Evolutionary conservation across 2,113 vertebrate genomes (phyloP).

Genomic region (Pristiophorus japonicus): DNA sequence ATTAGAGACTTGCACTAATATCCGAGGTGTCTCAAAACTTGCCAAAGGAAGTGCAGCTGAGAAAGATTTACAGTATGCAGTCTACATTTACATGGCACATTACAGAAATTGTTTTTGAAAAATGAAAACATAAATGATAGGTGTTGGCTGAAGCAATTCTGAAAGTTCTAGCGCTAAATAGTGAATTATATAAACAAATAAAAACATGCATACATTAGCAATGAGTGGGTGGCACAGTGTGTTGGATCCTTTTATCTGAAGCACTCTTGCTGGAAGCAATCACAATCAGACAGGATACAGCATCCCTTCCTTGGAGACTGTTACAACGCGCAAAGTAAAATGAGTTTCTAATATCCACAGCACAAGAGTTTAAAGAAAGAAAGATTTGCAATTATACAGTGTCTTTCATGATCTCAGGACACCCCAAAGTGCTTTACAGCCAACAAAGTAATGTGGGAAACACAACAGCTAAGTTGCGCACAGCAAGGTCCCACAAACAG

Average conservation of each 20-base stretch:
- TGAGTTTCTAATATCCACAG: background rate
- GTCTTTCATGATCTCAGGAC: background rate
- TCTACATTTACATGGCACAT: background rate
- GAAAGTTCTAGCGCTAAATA: background rate
- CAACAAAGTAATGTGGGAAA: background rate
- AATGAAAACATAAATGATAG: background rate
- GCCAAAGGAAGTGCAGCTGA: background rate
- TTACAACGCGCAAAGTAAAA: background rate
- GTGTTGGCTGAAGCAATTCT: background rate
- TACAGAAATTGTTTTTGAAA: background rate
- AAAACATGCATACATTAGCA: background rate
- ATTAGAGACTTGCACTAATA: conserved; percentile 51
- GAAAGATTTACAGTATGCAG: background rate
- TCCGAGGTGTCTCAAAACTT: conserved; percentile 44
- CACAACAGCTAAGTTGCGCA: too few species aligned
- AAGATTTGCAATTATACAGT: background rate
- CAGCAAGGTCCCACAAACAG: too few species aligned
- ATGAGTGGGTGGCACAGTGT: background rate
- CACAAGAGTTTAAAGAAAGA: background rate
- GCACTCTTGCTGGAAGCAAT: background rate
- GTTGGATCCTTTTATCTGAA: background rate
- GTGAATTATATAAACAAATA: background rate
- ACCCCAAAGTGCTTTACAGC: background rate
- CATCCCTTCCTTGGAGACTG: background rate
- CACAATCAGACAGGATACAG: background rate